Conservation (phyloP, 1,140 invertebrate genomes). For the Nylanderia fulva region DNA sequence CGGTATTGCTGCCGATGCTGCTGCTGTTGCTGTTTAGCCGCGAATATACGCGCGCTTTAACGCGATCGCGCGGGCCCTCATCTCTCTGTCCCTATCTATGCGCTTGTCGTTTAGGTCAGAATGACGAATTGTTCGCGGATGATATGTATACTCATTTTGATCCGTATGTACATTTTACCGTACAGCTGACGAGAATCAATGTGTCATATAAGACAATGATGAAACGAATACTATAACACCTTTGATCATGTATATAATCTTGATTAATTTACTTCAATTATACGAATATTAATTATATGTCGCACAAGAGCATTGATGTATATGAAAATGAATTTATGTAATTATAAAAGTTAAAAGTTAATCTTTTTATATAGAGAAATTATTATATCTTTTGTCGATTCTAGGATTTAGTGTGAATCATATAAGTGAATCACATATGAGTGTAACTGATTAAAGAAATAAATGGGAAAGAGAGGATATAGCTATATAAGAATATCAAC, state of each 20-base stretch:
- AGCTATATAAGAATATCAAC: slow-evolving; percentile 55
- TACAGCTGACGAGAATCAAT: background rate
- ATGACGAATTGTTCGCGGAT: slow-evolving; percentile 45
- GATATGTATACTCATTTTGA: slow-evolving; percentile 18
- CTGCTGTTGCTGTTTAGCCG: slow-evolving; percentile 70
- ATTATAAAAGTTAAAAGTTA: background rate
- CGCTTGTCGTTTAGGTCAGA: slow-evolving; percentile 47
- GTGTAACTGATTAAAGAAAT: slow-evolving; percentile 5
- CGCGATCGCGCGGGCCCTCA: slow-evolving; percentile 65
- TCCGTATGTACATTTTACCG: background rate
- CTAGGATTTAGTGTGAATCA: slow-evolving; percentile 17
- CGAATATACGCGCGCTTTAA: slow-evolving; percentile 74
- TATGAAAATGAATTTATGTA: background rate
- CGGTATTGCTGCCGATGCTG: slow-evolving; percentile 63
- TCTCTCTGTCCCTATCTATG: slow-evolving; percentile 44
- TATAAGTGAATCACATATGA: background rate
- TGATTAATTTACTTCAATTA: slow-evolving; percentile 6
- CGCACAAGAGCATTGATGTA: background rate
- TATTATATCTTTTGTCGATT: background rate
- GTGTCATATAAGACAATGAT: background rate
- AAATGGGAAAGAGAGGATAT: slow-evolving; percentile 43
- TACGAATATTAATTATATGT: background rate
- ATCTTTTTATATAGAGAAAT: background rate
- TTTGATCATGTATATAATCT: background rate
- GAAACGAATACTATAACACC: background rate